These are phyloP conservation scores for Myanophis thanlyinensis DNA, from an alignment of 2,113 vertebrate species.

Conservation along the genomic window DNA sequence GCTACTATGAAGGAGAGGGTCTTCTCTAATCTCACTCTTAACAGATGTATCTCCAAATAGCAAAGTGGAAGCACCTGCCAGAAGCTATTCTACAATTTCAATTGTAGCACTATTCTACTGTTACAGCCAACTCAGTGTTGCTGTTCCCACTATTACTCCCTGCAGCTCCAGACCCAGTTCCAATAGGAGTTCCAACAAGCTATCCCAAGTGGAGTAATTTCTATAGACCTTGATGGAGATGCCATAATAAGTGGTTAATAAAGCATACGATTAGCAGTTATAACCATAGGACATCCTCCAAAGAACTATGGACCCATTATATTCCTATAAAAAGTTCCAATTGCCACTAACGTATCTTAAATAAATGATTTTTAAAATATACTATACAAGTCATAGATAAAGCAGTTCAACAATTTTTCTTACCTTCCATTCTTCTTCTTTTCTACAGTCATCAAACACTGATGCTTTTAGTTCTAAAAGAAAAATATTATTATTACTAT, in stretches of 20 bases:
- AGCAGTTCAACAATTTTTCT: not conserved
- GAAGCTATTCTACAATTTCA: not conserved
- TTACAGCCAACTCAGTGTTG: not conserved
- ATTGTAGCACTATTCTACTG: not conserved
- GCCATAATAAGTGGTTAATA: not conserved
- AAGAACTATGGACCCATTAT: not conserved
- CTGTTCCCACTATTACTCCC: not conserved
- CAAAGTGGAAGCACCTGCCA: not conserved
- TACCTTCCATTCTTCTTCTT: slow-evolving; percentile 83
- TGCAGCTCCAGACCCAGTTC: not conserved
- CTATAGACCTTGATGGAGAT: not conserved
- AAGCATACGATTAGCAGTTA: not conserved
- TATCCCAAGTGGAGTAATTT: not conserved
- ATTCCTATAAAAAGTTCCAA: not conserved
- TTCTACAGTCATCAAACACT: slow-evolving; percentile 75
- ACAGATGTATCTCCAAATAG: not conserved
- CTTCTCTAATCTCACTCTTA: not conserved
- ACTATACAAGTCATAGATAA: not conserved
- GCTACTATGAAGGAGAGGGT: not conserved
- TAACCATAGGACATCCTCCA: not conserved
- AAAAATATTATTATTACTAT: slow-evolving; percentile 33
- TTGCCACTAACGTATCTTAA: not conserved
- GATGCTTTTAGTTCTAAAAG: slow-evolving; percentile 71
- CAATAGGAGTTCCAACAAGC: not conserved
- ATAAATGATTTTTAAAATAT: not conserved